Conservation (phyloP, 2,797 vertebrate genomes). For the Liasis olivaceus region DNA sequence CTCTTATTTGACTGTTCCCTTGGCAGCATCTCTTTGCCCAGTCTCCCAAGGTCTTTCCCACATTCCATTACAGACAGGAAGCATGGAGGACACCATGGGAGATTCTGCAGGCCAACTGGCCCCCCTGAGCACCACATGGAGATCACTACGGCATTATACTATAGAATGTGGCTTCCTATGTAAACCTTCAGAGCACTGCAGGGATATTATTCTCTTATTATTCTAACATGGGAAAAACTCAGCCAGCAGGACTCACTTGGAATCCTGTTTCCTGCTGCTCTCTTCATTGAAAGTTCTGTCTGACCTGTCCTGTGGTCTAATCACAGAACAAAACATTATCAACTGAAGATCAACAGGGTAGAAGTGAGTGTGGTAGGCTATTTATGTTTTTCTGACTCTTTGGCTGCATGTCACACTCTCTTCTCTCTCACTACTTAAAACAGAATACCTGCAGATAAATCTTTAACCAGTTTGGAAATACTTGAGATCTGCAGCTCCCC, state of each 20-base stretch:
- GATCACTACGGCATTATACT: not conserved
- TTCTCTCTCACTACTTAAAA: not conserved
- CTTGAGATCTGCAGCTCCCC: not conserved
- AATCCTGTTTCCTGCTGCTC: not conserved
- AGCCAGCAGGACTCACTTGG: not conserved
- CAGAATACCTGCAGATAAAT: not conserved
- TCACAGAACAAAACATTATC: not conserved
- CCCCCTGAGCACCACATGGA: not conserved
- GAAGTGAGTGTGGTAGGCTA: not conserved
- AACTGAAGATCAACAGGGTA: not conserved
- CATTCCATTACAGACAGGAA: not conserved
- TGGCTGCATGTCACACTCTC: not conserved
- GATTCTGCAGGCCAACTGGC: not conserved
- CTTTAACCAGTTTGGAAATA: not conserved
- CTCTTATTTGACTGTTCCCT: too few relatives aligned
- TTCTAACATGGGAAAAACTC: not conserved
- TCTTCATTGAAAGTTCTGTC: not conserved
- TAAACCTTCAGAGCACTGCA: not conserved
- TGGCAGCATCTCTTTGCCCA: too few relatives aligned
- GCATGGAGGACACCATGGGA: not conserved
- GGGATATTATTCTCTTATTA: not conserved
- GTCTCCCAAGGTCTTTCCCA: too few relatives aligned
- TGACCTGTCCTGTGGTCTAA: not conserved
- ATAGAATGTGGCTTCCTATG: not conserved
- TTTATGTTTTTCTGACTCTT: not conserved